Evolutionary conservation across 2,113 vertebrate species (phyloP).

Genomic region (Microtus oregoni): DNA sequence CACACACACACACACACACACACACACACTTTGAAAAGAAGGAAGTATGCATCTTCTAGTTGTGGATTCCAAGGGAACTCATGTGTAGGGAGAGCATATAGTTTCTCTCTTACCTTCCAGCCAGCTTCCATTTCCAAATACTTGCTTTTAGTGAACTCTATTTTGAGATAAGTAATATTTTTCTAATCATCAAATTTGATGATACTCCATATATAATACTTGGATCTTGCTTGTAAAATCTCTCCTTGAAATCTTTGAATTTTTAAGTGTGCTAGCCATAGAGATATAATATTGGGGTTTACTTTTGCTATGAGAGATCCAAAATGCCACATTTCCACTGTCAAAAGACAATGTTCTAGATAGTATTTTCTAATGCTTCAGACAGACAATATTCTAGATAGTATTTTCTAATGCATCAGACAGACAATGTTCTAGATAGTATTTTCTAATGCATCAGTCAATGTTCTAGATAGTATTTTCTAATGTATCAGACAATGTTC

Average conservation of each 20-base stretch:
- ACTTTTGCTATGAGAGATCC: slow-evolving; percentile 30
- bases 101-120: background rate
- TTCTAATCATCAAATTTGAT: slow-evolving; percentile 58
- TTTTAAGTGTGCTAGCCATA: slow-evolving; percentile 46
- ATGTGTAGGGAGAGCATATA: background rate
- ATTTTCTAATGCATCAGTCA: background rate
- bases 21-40: background rate
- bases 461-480: background rate
- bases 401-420: slow-evolving; percentile 35
- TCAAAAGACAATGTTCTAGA: slow-evolving; percentile 38
- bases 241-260: slow-evolving; percentile 52
- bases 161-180: slow-evolving; percentile 37
- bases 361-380: background rate
- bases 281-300: slow-evolving; percentile 62
- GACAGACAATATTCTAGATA: slow-evolving; percentile 38
- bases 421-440: background rate
- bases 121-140: background rate
- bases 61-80: slow-evolving; percentile 32
- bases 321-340: slow-evolving; percentile 55
- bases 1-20: background rate
- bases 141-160: slow-evolving; percentile 45
- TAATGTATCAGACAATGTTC: too few species aligned
- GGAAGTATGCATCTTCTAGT: background rate
- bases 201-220: slow-evolving; percentile 3
- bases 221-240: slow-evolving; percentile 54